phyloP scores from a whole-genome alignment of 1,140 invertebrate species.

The Drosophila ercepeae region DNA sequence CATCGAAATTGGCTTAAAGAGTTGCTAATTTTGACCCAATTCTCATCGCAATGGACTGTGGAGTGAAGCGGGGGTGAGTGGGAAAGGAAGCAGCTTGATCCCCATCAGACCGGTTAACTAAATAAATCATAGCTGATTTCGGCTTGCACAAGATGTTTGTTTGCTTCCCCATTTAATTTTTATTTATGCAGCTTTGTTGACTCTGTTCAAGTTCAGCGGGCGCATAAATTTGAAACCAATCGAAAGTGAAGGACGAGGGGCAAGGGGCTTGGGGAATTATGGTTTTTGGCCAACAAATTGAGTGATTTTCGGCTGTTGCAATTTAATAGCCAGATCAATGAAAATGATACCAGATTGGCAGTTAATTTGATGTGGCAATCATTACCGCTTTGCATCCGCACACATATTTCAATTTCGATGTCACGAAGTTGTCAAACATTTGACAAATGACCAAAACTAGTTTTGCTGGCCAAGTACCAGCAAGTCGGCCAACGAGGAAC shows the following conservation, averaged over 20 bases:
- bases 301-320: slow-evolving; percentile 35
- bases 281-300: slow-evolving; percentile 25
- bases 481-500: slow-evolving; percentile 36
- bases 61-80: neutral
- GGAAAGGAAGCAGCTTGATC: slow-evolving; percentile 3
- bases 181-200: slow-evolving; percentile 29
- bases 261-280: neutral
- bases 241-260: slow-evolving; percentile 9
- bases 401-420: slow-evolving; percentile 43
- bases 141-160: slow-evolving; percentile 55
- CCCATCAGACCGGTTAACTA: slow-evolving; percentile 25
- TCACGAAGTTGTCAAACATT: slow-evolving; percentile 42
- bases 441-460: slow-evolving; percentile 41
- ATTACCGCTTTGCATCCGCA: slow-evolving; percentile 21
- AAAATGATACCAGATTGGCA: slow-evolving; percentile 30
- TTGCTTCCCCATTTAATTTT: slow-evolving; percentile 37
- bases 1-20: slow-evolving; percentile 52
- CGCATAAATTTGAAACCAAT: slow-evolving; percentile 62
- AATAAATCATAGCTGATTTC: slow-evolving; percentile 69
- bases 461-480: slow-evolving; percentile 20
- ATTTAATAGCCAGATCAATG: slow-evolving; percentile 30
- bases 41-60: slow-evolving; percentile 49
- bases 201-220: slow-evolving; percentile 54
- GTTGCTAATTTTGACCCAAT: slow-evolving; percentile 76
- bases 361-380: slow-evolving; percentile 51